Evolutionary conservation across 2,888 invertebrate genomes (phyloP).

Genomic region (Tetanocera ferruginea): DNA sequence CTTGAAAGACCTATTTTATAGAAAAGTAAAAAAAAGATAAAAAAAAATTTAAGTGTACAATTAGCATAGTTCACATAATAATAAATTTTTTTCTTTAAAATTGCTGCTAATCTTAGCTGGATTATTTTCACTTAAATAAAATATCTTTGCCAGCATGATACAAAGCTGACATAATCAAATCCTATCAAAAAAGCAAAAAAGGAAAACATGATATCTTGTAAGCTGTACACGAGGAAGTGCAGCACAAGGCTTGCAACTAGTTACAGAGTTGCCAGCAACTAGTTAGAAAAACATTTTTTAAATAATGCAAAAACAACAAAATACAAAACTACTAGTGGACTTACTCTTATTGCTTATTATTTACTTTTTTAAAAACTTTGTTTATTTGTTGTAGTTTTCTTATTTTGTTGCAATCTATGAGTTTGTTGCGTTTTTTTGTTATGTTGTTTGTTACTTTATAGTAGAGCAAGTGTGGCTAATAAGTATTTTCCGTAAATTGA

Average conservation of each 20-base stretch:
- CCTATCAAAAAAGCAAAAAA: neutral
- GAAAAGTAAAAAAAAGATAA: neutral
- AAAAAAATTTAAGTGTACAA: neutral
- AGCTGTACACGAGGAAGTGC: slow-evolving; percentile 10
- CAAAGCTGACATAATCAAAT: slow-evolving; percentile 11
- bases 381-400: neutral
- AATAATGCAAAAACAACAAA: neutral
- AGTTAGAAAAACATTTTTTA: neutral
- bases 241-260: neutral
- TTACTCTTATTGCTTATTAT: neutral
- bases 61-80: no score
- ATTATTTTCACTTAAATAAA: neutral
- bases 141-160: neutral
- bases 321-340: neutral
- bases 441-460: neutral
- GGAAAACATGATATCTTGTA: slow-evolving; percentile 7
- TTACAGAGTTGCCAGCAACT: neutral
- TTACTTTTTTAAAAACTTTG: neutral
- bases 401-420: neutral
- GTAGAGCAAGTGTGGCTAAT: slow-evolving; percentile 9
- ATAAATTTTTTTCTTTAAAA: neutral
- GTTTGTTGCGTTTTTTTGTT: neutral
- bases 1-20: neutral
- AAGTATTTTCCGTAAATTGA: slow-evolving; percentile 17
- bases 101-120: no score